Evolutionary conservation across 2,113 vertebrate genomes (phyloP), one percentile per base, ranked within the genome.

Genomic region (Odontesthes bonariensis): DNA sequence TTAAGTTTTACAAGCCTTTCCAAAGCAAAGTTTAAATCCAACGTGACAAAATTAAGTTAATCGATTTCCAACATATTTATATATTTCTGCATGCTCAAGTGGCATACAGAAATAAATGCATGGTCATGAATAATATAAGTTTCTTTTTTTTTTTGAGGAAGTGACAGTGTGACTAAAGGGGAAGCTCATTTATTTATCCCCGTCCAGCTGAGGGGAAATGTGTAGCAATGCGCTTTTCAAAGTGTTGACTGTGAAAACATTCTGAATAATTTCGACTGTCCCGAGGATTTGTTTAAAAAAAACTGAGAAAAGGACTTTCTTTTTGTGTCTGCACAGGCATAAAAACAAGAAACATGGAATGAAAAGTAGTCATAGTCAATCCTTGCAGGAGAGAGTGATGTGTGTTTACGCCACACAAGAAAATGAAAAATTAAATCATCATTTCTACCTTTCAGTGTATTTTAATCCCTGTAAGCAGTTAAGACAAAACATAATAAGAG

Each of bases 211-310:
- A 19, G 54, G 70, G 75, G 54, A 59, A 70, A 22, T 54, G 69
- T 61, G 14, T 77, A 57, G 14, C 19, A 68, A 60, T 65, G 68
- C 31, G 55, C 32, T 64, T 86, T 86, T 82, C 66, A 59, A 61
- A 1, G 55, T 81, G 58, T 76, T 71, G 33, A 69, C 75, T 82
- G 63, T 64, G 57, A 82, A 75, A 84, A 88, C 69, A 69, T 12
- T 5, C 20, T 82, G 70, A 74, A 86, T 83, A 86, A 84, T 91
- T 87, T 22, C 84, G 31, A 33, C 8, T 73, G 61, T 81, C 49
- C 53, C 16, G 63, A 79, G 47, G 55, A 82, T 85, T 77, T 81
- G 51, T 74, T 81, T 67, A 73, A 86, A 84, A n/a, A 22, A 60
- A 73, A 62, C 33, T 61, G 46, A 65, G 67, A 56, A 53, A 60